Percentiles rank a stretch among this genome's conserved stretches.
phyloP scores from a whole-genome alignment of 2,888 invertebrate genomes.

The Neria commutata region DNA sequence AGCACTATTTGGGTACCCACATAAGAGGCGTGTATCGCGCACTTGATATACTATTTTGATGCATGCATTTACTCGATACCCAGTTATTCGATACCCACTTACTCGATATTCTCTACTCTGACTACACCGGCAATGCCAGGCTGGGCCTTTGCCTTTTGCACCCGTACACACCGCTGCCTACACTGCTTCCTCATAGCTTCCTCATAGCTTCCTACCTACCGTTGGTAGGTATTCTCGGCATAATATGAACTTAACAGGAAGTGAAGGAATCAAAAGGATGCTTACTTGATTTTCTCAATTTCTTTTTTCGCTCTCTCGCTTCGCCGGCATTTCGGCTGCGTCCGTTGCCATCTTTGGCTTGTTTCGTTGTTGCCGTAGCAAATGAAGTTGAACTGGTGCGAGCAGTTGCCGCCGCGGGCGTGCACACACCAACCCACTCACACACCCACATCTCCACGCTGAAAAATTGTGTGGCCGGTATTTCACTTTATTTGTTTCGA shows the following conservation, averaged over 20 bases:
- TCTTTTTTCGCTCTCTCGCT: neutral
- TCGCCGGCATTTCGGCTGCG: neutral
- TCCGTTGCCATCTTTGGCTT: too few relatives aligned
- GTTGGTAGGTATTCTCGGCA: conserved; percentile 21
- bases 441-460: too few relatives aligned
- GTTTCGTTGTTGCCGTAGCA: neutral
- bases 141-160: neutral
- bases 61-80: too few relatives aligned
- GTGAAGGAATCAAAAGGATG: conserved; percentile 52
- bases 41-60: too few relatives aligned
- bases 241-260: conserved; percentile 48
- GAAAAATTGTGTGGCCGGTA: neutral
- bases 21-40: too few relatives aligned
- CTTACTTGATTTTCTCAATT: conserved; percentile 50
- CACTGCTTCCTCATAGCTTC: neutral
- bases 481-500: conserved; percentile 49
- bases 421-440: too few relatives aligned
- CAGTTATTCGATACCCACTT: too few relatives aligned
- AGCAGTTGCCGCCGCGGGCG: too few relatives aligned
- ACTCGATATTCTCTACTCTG: too few relatives aligned
- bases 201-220: neutral
- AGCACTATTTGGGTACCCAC: too few relatives aligned
- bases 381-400: conserved; percentile 10
- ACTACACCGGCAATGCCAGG: too few relatives aligned
- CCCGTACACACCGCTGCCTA: neutral